Evolutionary conservation across 37 sponge, comb jelly and placozoan genomes (phyloP).

Genomic region (Tethya wilhelma): DNA sequence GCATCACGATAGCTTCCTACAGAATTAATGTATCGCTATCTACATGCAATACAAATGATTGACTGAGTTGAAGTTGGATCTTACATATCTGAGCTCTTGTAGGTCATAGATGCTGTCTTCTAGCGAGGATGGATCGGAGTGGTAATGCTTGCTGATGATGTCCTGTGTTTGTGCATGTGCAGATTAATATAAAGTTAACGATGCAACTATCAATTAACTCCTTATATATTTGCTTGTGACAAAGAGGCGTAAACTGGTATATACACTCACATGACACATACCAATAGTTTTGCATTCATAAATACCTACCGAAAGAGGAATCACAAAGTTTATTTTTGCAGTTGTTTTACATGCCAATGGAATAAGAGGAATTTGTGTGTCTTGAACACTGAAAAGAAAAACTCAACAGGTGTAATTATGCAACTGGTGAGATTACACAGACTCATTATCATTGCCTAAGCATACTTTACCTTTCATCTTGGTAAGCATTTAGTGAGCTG

Average conservation of each 20-base stretch:
- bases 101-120: constrained; percentile 48
- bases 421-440: background rate
- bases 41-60: no score
- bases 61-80: background rate
- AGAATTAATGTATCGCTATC: background rate
- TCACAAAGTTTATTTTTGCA: constrained; percentile 14
- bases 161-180: no score
- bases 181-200: no score
- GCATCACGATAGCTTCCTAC: background rate
- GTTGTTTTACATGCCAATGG: constrained; percentile 66
- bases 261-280: no score
- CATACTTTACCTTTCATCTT: constrained; percentile 42
- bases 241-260: no score
- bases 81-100: constrained; percentile 55
- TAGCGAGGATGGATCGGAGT: constrained; percentile 35
- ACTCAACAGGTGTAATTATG: background rate
- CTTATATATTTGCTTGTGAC: no score
- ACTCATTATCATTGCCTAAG: background rate
- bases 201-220: no score
- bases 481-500: constrained; percentile 69
- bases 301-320: constrained; percentile 45
- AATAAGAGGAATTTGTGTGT: constrained; percentile 52
- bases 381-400: constrained; percentile 7
- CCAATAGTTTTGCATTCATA: no score
- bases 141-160: constrained; percentile 37